Evolutionary conservation across 2,113 vertebrate genomes (phyloP), one percentile per base, ranked within the genome.

Genomic region (Caranx ignobilis): DNA sequence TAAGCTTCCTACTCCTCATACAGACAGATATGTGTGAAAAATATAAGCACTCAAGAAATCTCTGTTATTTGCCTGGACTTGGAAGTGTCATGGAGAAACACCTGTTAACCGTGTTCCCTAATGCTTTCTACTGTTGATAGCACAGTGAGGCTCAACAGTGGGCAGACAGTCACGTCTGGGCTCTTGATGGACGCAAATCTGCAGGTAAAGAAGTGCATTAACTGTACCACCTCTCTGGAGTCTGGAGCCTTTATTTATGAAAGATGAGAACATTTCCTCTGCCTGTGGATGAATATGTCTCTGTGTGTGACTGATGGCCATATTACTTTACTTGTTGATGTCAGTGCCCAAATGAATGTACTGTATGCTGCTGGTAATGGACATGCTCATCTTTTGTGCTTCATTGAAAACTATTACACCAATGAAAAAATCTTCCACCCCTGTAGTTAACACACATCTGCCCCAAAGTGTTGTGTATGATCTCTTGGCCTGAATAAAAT

Each of bases 121-220:
- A 39, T 37, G 56, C 19, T 61, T 45, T 35, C 16, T 15, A 8
- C 16, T 65, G 7, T 56, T 32, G 11, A 21, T 15, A 54, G 15
- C 60, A 55, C 3, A 39, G 54, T 13, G n/a, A 63, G 48, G 19
- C n/a, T 75, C 39, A 63, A 4, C 15, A 31, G 48, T 35, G 45
- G 41, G 19, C 15, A 45, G 16, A 52, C 5, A 4, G 9, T 52
- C 35, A 3, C 21, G 13, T 19, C 21, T 35, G 18, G 45, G 18
- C 15, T 77, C 5, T 10, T 4, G 50, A 57, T 64, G 21, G 43
- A 26, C 26, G 31, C 13, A 45, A 4, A 26, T 71, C 4, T 64
- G 5, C 47, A 71, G 59, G 43, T 54, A 50, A 52, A 71, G 18
- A 79, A 21, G 11, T 48, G 19, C 19, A 64, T 48, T 48, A 64